A percentile compares a stretch with the other conserved stretches of the same genome.
Evolutionary conservation across 2,113 vertebrate species (phyloP).

Genomic region (Platysteira castanea): DNA sequence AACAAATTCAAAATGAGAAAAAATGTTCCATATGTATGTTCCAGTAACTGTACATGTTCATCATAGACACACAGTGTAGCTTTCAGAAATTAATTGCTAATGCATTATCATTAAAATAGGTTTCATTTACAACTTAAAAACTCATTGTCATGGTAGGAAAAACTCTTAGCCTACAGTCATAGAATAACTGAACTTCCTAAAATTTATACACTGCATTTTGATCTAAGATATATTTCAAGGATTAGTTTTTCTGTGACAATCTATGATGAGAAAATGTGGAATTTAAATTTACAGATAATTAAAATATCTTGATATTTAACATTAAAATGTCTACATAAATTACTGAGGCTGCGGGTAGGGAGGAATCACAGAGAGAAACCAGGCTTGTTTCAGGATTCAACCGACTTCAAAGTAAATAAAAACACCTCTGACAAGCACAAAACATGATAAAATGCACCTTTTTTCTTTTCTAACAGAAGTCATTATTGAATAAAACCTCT

Average conservation of each 20-base stretch:
- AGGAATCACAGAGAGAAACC: background rate
- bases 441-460: background rate
- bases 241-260: background rate
- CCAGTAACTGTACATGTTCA: background rate
- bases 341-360: background rate
- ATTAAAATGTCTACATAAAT: background rate
- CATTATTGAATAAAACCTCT: background rate
- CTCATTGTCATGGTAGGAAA: background rate
- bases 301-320: background rate
- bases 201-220: background rate
- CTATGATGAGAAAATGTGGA: background rate
- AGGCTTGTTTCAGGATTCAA: background rate
- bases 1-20: constrained; percentile 48
- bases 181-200: background rate
- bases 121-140: background rate
- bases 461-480: background rate
- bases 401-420: background rate
- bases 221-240: background rate
- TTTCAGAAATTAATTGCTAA: background rate
- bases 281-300: background rate
- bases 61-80: background rate
- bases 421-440: background rate
- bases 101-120: background rate
- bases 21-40: background rate
- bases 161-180: background rate